These are phyloP conservation scores for Callaeas wilsoni DNA, from an alignment of 2,113 vertebrate species.

Conservation along the genomic window DNA sequence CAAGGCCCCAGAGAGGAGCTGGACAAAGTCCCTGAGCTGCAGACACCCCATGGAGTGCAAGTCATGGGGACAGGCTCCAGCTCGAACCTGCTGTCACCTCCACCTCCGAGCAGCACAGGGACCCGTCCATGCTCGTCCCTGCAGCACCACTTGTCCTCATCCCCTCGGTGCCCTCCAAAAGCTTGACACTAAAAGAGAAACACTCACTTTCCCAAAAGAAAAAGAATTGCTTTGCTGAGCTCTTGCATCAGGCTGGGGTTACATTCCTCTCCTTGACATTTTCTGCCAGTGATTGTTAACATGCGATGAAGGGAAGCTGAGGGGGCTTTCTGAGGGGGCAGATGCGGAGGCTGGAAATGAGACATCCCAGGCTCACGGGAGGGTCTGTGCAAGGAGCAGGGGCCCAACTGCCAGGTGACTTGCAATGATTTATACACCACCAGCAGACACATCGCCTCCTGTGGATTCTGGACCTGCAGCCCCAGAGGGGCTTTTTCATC, in stretches of 20 bases:
- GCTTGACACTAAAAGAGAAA: background rate
- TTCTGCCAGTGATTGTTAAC: background rate
- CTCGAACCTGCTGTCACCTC: accelerated
- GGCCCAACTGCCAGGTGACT: background rate
- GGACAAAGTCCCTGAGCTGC: background rate
- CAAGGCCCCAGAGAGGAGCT: background rate
- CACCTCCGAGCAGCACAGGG: background rate
- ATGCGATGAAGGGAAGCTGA: background rate
- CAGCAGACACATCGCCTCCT: background rate
- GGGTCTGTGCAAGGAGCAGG: background rate
- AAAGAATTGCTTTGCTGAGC: background rate
- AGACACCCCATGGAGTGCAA: background rate
- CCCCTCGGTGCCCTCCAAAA: background rate
- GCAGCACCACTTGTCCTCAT: background rate
- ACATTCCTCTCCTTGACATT: accelerated
- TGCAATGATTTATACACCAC: accelerated
- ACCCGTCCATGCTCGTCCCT: accelerated
- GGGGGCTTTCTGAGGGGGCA: background rate
- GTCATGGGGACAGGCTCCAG: background rate
- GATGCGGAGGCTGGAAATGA: background rate
- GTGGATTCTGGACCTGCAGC: background rate
- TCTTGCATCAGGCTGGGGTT: background rate
- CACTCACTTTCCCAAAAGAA: background rate
- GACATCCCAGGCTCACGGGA: background rate
- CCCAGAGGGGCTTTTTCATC: background rate